Percentiles rank a stretch among this genome's conserved stretches.
Evolutionary conservation across 2,113 vertebrate genomes (phyloP).

Genomic region (Pycnonotus jocosus): DNA sequence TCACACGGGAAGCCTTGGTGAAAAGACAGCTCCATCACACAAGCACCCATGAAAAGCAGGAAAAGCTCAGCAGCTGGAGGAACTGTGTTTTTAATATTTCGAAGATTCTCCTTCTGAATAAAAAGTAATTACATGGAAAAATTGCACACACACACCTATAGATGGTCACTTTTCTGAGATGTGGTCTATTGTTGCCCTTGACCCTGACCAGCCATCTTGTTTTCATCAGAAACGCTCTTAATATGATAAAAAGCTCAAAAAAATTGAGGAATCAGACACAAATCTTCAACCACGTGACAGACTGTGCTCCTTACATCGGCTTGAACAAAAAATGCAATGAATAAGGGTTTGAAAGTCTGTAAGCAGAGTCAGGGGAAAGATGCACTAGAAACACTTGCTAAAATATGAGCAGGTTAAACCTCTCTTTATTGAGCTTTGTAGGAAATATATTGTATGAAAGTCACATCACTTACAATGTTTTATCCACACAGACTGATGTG

Average conservation of each 20-base stretch:
- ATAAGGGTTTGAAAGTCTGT: neutral
- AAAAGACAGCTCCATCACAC: conserved; percentile 43
- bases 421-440: neutral
- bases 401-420: neutral
- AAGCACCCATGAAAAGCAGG: neutral
- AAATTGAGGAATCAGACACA: neutral
- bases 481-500: neutral
- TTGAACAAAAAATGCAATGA: neutral
- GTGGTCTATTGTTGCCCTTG: neutral
- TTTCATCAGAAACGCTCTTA: neutral
- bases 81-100: neutral
- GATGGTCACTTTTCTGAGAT: neutral
- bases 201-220: neutral
- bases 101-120: neutral
- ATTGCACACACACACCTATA: neutral
- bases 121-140: neutral
- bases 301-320: neutral
- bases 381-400: neutral
- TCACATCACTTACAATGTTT: neutral
- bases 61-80: neutral
- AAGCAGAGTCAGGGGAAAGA: neutral
- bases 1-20: neutral
- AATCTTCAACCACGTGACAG: neutral
- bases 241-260: neutral
- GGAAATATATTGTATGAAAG: neutral